A percentile compares a stretch with the other conserved stretches of the same genome.
phyloP scores from a whole-genome alignment of 2,797 vertebrate genomes.

The Emys orbicularis region DNA sequence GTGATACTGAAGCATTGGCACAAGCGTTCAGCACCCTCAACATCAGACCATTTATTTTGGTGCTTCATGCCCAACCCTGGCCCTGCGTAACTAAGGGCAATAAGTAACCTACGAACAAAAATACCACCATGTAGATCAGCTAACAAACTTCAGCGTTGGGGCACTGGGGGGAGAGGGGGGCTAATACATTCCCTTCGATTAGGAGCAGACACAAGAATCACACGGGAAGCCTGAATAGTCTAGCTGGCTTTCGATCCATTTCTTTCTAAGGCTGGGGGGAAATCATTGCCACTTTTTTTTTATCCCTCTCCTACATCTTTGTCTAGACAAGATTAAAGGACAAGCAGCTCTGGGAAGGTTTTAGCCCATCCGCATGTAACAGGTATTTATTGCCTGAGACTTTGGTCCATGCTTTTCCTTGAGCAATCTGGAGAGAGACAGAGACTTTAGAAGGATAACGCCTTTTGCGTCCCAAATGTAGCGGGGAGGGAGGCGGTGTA shows the following conservation, averaged over 20 bases:
- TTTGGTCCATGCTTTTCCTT: not conserved
- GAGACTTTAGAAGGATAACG: too few species aligned
- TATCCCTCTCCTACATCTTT: not conserved
- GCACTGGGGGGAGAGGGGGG: not conserved
- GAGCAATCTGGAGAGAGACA: not conserved
- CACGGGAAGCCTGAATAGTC: not conserved
- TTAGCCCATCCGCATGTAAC: not conserved
- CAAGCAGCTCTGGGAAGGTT: not conserved
- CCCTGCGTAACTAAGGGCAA: not conserved
- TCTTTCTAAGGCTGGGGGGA: not conserved
- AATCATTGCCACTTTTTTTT: not conserved
- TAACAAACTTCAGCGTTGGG: not conserved
- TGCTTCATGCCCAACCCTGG: not conserved
- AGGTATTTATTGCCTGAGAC: not conserved
- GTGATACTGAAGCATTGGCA: not conserved
- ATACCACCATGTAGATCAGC: not conserved
- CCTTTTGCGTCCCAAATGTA: not conserved
- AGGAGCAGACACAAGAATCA: not conserved
- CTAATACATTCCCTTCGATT: conserved; percentile 55
- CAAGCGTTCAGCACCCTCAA: not conserved
- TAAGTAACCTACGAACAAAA: not conserved
- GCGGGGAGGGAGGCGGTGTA: not conserved
- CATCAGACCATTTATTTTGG: not conserved
- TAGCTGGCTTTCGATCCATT: not conserved
- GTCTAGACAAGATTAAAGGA: not conserved